Base-by-base conservation (phyloP, 2,888 invertebrate genomes). In the Cephus runcator region DNA sequence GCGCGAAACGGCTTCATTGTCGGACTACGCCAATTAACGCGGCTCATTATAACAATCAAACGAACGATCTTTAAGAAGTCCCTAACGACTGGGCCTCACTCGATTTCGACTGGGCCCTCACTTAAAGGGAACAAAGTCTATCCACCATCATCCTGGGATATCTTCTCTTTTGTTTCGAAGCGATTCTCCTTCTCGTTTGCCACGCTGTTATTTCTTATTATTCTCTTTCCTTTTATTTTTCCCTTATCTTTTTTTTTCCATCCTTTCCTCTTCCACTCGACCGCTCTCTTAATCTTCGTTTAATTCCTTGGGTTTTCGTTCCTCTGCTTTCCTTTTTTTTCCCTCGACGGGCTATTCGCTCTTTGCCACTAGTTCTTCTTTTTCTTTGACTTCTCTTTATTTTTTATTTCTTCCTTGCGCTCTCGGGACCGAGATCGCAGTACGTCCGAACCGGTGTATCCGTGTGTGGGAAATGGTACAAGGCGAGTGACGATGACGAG, bases 201-300 rank as follows among this genome's bases (percentile, higher is more conserved):
- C 56, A 56, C 56, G 56, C 56, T 56, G 56, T 56, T 56, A 56
- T 56, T 56, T 56, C 56, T 56, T 56, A 56, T 56, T 56, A 56
- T 56, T 56, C 56, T 56, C 56, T 56, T 56, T 56, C 56, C 40
- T 2, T 23, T 56, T 56, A 56, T 56, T 56, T 56, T 56, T 56
- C 9, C 56, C 69, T 15, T 69, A 71, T 76, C 34, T 69, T 69
- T 73, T 69, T 77, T 77, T 83, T 80, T 76, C 75, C 76, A 75
- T 76, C 71, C 34, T 80, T 73, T 84, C 80, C 80, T 81, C 83
- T 81, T 82, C 84, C 80, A 82, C 81, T 69, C 81, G 75, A 75
- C 84, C 82, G 83, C 84, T 86, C 87, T 88, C 88, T 88, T 89
- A 89, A 90, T 89, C 89, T 88, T 86, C 87, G 88, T 88, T 89